phyloP scores from a whole-genome alignment of 1,140 invertebrate species.

The Hestina assimilis region DNA sequence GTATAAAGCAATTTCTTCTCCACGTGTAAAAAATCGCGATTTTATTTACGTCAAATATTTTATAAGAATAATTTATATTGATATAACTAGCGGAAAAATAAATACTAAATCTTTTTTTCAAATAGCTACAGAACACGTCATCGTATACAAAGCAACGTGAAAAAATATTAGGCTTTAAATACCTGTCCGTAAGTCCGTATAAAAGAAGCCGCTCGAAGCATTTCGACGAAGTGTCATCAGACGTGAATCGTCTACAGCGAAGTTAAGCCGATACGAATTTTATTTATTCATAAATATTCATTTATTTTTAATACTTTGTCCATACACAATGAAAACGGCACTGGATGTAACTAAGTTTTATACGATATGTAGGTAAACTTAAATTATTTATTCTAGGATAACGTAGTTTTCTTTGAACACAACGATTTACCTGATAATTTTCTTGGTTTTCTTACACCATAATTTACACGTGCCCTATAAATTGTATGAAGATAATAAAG shows the following conservation, averaged over 20 bases:
- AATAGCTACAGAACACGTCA: too few species aligned
- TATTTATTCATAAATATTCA: neutral
- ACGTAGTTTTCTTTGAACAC: conserved; percentile 47
- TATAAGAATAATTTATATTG: too few species aligned
- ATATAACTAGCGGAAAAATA: too few species aligned
- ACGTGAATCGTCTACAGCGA: neutral
- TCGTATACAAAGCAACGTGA: neutral
- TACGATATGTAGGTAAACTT: conserved; percentile 6
- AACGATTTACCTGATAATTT: conserved; percentile 49
- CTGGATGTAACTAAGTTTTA: conserved; percentile 14
- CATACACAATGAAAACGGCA: conserved; percentile 5
- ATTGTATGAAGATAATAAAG: conserved; percentile 44
- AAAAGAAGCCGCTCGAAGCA: conserved; percentile 64
- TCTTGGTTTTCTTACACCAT: conserved; percentile 50
- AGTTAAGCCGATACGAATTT: neutral
- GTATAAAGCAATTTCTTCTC: too few species aligned
- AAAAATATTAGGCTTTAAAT: conserved; percentile 1
- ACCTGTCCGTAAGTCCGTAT: conserved; percentile 60
- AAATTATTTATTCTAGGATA: conserved; percentile 37
- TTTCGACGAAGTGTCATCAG: conserved; percentile 30
- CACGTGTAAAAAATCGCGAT: too few species aligned
- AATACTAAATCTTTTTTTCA: too few species aligned
- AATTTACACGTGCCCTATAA: conserved; percentile 54
- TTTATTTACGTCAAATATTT: too few species aligned
- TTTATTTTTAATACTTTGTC: neutral